These are phyloP conservation scores for Meghimatium bilineatum DNA, from an alignment of 2,888 invertebrate species.

Conservation along the genomic window DNA sequence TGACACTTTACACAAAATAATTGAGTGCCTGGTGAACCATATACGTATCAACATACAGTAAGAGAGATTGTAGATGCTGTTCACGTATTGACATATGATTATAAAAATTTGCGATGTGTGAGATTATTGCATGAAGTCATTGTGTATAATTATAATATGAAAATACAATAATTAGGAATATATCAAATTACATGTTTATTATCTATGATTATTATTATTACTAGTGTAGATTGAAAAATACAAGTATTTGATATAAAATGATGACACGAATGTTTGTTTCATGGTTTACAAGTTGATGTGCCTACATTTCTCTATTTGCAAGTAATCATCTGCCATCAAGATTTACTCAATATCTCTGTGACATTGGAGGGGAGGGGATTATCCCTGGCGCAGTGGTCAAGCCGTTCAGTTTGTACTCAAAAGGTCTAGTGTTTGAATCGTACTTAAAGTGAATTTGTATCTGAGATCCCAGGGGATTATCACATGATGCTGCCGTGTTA, in stretches of 20 bases:
- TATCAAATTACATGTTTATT: conserved; percentile 5
- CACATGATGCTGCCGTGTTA: too few relatives aligned
- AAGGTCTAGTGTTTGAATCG: too few relatives aligned
- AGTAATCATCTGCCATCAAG: too few relatives aligned
- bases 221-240: conserved; percentile 38
- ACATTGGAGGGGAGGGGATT: too few relatives aligned
- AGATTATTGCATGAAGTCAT: neutral
- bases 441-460: too few relatives aligned
- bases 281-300: neutral
- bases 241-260: conserved; percentile 24
- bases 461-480: too few relatives aligned
- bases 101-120: neutral
- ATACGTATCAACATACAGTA: neutral
- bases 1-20: neutral
- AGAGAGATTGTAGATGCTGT: neutral
- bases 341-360: too few relatives aligned
- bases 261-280: neutral
- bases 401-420: too few relatives aligned
- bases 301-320: too few relatives aligned
- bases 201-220: conserved; percentile 33
- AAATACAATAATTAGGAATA: conserved; percentile 3
- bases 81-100: neutral
- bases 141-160: conserved; percentile 16
- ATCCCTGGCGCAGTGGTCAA: too few relatives aligned
- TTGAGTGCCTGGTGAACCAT: neutral